Conservation (phyloP, 1,140 invertebrate genomes). For the Ceratitis capitata region DNA sequence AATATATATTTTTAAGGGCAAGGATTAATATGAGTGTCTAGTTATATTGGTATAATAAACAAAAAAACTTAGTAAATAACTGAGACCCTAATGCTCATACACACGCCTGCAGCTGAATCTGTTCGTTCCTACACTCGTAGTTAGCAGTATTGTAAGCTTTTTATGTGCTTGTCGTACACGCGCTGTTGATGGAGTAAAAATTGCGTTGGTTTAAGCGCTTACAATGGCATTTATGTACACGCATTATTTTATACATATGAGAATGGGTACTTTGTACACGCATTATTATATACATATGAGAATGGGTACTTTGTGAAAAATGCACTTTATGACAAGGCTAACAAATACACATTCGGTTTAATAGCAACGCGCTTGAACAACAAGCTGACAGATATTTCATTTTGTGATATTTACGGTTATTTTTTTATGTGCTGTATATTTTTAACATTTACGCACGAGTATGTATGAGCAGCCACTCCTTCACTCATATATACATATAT, state of each 20-base stretch:
- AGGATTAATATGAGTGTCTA: too few species aligned
- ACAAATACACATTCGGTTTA: not conserved
- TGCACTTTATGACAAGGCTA: not conserved
- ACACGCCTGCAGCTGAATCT: too few species aligned
- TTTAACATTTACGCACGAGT: not conserved
- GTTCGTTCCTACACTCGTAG: not conserved
- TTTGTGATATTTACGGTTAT: too few species aligned
- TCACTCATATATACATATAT: too few species aligned
- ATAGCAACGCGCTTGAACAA: not conserved
- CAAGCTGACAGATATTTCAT: not conserved
- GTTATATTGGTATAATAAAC: too few species aligned
- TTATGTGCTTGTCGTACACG: conserved; percentile 1
- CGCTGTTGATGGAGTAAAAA: conserved; percentile 12
- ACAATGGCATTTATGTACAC: not conserved
- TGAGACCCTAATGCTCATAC: too few species aligned
- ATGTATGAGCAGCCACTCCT: too few species aligned
- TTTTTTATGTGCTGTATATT: not conserved
- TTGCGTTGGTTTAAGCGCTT: conserved; percentile 17
- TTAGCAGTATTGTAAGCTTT: not conserved
- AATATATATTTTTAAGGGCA: too few species aligned
- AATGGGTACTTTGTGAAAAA: too few species aligned
- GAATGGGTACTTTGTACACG: not conserved
- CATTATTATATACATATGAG: too few species aligned
- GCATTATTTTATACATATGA: not conserved
- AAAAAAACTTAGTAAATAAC: too few species aligned